phyloP scores from a whole-genome alignment of 2,797 vertebrate species.

The Micrastur ruficollis region DNA sequence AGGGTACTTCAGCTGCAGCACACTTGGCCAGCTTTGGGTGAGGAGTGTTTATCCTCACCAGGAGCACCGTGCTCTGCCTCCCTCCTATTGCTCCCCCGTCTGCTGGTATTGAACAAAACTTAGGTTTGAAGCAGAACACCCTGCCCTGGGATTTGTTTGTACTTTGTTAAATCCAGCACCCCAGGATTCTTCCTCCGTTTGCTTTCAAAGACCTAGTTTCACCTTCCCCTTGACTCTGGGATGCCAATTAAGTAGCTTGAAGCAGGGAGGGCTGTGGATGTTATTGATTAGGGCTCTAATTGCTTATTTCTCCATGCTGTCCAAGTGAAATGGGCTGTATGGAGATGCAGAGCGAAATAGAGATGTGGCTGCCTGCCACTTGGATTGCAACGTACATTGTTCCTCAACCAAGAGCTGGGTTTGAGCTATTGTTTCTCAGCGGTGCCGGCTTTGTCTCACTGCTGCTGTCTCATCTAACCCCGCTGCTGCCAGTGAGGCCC shows the following conservation, averaged over 20 bases:
- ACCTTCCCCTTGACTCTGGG: background rate
- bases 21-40: background rate
- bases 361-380: background rate
- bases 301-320: background rate
- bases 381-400: accelerated
- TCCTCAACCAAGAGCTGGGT: background rate
- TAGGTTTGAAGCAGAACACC: background rate
- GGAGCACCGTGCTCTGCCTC: accelerated
- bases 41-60: background rate
- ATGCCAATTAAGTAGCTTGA: conserved; percentile 43
- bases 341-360: background rate
- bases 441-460: background rate
- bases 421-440: background rate
- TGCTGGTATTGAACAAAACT: background rate
- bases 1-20: background rate
- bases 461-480: background rate
- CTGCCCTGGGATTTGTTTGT: background rate
- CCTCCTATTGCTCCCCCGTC: background rate
- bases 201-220: background rate
- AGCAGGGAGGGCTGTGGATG: background rate
- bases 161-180: background rate
- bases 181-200: background rate
- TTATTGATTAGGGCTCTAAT: conserved; percentile 63
- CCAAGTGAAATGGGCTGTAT: background rate
- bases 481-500: background rate